Conservation (phyloP, 2,797 vertebrate species). For the Molossus alvarezi region DNA sequence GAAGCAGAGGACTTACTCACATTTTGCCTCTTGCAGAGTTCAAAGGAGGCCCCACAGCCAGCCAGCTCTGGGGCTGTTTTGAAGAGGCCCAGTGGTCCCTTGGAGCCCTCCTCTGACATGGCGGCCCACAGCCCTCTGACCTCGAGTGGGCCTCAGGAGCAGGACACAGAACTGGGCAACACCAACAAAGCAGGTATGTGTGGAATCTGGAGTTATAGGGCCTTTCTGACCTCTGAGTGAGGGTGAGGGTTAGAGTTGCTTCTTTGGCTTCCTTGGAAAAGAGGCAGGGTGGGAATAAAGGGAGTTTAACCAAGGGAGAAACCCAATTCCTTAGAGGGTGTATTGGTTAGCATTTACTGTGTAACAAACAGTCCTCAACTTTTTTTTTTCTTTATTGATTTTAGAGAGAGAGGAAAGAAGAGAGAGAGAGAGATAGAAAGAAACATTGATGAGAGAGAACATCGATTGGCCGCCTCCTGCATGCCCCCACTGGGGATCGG, state of each 20-base stretch:
- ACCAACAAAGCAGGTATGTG: slow-evolving; percentile 56
- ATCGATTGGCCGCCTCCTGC: no score
- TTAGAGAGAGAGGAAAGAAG: no score
- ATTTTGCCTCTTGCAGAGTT: slow-evolving; percentile 73
- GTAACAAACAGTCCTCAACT: neutral
- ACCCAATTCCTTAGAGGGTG: neutral
- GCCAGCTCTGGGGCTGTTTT: neutral
- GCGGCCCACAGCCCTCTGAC: neutral
- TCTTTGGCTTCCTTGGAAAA: slow-evolving; percentile 14
- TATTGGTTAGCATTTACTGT: slow-evolving; percentile 10
- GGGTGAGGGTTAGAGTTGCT: neutral
- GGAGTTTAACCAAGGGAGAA: neutral
- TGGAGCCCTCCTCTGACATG: slow-evolving; percentile 47
- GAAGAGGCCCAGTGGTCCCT: neutral
- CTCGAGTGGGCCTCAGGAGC: neutral
- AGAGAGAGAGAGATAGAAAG: no score
- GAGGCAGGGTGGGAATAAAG: slow-evolving; percentile 32
- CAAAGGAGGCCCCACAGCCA: neutral
- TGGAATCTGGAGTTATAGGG: neutral
- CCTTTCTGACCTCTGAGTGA: neutral
- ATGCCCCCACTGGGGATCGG: no score
- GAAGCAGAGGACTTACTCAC: neutral
- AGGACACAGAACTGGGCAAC: neutral
- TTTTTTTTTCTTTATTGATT: no score
- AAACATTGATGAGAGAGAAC: no score